These are phyloP conservation scores for Ctenopoma kingsleyae DNA, from an alignment of 2,797 vertebrate genomes.

Conservation along the genomic window DNA sequence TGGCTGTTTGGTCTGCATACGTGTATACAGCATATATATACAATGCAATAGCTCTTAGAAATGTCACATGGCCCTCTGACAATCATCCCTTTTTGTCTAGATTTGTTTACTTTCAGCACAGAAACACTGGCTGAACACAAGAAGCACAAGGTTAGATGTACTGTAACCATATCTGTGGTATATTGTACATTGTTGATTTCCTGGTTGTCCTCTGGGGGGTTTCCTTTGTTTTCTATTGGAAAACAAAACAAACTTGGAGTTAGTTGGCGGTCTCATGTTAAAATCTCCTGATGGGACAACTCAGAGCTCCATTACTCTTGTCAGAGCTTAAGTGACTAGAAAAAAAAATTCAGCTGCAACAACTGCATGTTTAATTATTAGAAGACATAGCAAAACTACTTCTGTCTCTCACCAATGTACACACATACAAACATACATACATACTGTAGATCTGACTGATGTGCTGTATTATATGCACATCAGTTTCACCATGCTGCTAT, in stretches of 20 bases:
- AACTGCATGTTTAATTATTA: slow-evolving; percentile 1
- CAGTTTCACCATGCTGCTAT: slow-evolving; percentile 19
- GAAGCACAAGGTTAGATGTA: not conserved
- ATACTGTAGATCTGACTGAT: slow-evolving; percentile 2
- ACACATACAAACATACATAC: slow-evolving; percentile 10
- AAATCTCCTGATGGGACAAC: not conserved
- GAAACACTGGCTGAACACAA: not conserved
- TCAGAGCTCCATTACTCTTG: slow-evolving; percentile 9
- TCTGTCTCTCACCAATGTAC: not conserved
- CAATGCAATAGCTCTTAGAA: not conserved
- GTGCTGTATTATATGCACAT: slow-evolving; percentile 26
- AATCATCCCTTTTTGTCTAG: slow-evolving; percentile 11
- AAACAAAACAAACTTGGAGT: slow-evolving; percentile 10
- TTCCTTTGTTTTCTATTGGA: slow-evolving; percentile 12
- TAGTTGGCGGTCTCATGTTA: not conserved
- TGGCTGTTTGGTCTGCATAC: too few relatives aligned
- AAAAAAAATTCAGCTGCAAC: not conserved
- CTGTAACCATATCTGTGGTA: slow-evolving; percentile 1
- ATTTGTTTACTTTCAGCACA: slow-evolving; percentile 20
- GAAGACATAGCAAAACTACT: too few relatives aligned
- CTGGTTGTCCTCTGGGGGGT: not conserved
- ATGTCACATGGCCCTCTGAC: slow-evolving; percentile 47
- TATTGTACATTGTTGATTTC: slow-evolving; percentile 11
- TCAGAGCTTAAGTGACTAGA: slow-evolving; percentile 1
- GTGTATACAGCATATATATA: too few relatives aligned